Evolutionary conservation across 2,113 vertebrate species (phyloP), one percentile per base, ranked within the genome.

Genomic region (Paratilapia polleni): DNA sequence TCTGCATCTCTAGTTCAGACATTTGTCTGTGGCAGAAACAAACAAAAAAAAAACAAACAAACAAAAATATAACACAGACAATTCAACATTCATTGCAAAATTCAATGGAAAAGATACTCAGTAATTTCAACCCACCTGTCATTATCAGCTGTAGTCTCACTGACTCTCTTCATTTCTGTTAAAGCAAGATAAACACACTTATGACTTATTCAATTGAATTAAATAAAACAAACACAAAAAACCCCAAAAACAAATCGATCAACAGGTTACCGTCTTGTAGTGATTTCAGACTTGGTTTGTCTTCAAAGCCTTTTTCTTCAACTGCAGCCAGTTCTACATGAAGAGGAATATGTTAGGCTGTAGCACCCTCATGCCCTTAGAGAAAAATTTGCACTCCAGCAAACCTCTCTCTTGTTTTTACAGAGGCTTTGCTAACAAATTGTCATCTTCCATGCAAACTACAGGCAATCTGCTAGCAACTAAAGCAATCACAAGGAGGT

Each of bases 241-340:
- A n/a, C n/a, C n/a, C n/a, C n/a, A 38, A 49, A 22, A 49, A 81
- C 10, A 47, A 31, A 38, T 15, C 1, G 10, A 75, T 36, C 59
- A n/a, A 28, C 2, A 9, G 36, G 1, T 60, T 87, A 96, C 95
- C 95, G 83, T 94, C 78, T 43, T 93, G 91, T 20, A 80, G 81
- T 5, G 89, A 90, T 77, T 92, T 93, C 43, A 95, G 38, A 68
- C 90, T 86, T n/a, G 88, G 89, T 61, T 82, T 82, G 41, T 92
- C 83, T n/a, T 87, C 81, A 5, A 56, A 77, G 17, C 90, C 87
- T 15, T 86, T 92, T 31, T 91, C 84, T 36, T 95, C 90, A 64
- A 95, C 77, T 70, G 75, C 83, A 88, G 61, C 77, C 24, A 96
- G 80, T 83, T 96, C 95, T 96, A 26, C n/a, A 85, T n/a, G 12